These are phyloP conservation scores for Hetaerina titia DNA, from an alignment of 2,888 invertebrate species.

Conservation along the genomic window DNA sequence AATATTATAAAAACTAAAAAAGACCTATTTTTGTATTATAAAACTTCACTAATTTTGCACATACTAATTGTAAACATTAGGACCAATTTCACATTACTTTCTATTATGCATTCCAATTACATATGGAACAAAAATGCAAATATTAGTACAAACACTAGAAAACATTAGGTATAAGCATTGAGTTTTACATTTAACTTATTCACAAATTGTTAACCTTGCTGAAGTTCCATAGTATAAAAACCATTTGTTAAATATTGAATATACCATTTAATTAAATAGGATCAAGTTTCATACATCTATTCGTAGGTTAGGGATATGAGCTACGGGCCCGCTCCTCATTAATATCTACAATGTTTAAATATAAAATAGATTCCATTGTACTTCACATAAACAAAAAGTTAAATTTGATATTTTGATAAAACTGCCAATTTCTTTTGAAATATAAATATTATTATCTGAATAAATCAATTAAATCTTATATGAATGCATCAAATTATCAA, in stretches of 20 bases:
- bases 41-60: slow-evolving; percentile 48
- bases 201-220: slow-evolving; percentile 24
- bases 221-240: slow-evolving; percentile 46
- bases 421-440: neutral
- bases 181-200: slow-evolving; percentile 53
- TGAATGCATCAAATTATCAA: neutral
- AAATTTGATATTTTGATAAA: neutral
- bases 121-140: slow-evolving; percentile 56
- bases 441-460: neutral
- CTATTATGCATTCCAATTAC: slow-evolving; percentile 49
- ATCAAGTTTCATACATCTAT: slow-evolving; percentile 56
- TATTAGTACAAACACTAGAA: slow-evolving; percentile 59
- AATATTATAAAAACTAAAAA: slow-evolving; percentile 28
- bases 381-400: slow-evolving; percentile 11
- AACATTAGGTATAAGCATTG: slow-evolving; percentile 49
- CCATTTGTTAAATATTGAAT: slow-evolving; percentile 49
- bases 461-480: neutral
- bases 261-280: slow-evolving; percentile 48
- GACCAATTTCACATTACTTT: slow-evolving; percentile 41
- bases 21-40: neutral
- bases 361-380: slow-evolving; percentile 44
- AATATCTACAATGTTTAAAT: slow-evolving; percentile 48
- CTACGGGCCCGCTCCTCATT: neutral
- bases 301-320: slow-evolving; percentile 14
- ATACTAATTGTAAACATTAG: slow-evolving; percentile 34